Evolutionary conservation across 2,888 invertebrate genomes (phyloP).

Genomic region (Troglohyphantes excavatus): DNA sequence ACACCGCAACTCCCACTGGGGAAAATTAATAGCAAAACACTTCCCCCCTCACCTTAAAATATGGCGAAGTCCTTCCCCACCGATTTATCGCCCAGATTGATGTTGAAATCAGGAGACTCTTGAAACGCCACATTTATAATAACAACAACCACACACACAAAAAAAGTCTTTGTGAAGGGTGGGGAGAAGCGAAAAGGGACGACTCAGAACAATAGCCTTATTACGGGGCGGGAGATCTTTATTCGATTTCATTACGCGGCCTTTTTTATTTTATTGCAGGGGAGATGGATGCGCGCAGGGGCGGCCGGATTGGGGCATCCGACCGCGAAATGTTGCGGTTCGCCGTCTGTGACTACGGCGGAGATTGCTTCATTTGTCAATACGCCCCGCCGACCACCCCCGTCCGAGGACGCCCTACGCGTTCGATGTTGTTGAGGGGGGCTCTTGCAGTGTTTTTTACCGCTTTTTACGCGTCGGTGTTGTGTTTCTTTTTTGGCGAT

Average conservation of each 20-base stretch:
- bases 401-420: too few relatives aligned
- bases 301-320: conserved; percentile 69
- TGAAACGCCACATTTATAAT: conserved; percentile 77
- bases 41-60: conserved; percentile 46
- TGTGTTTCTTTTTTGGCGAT: too few relatives aligned
- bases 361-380: conserved; percentile 79
- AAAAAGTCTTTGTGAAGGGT: conserved; percentile 2
- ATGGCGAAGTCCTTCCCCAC: conserved; percentile 34
- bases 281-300: conserved; percentile 59
- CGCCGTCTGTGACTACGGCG: conserved; percentile 77
- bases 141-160: conserved; percentile 59
- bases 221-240: conserved; percentile 46
- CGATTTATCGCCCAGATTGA: conserved; percentile 78
- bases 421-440: too few relatives aligned
- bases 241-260: conserved; percentile 77
- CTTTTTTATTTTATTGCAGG: conserved; percentile 69
- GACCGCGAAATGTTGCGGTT: conserved; percentile 77
- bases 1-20: too few relatives aligned
- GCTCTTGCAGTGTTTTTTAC: too few relatives aligned
- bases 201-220: conserved; percentile 57
- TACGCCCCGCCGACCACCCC: conserved; percentile 25
- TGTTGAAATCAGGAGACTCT: conserved; percentile 73
- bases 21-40: too few relatives aligned
- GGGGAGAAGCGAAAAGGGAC: neutral
- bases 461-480: too few relatives aligned